These are phyloP conservation scores for Acrobasis repandana DNA, from an alignment of 2,888 invertebrate genomes.

Conservation along the genomic window DNA sequence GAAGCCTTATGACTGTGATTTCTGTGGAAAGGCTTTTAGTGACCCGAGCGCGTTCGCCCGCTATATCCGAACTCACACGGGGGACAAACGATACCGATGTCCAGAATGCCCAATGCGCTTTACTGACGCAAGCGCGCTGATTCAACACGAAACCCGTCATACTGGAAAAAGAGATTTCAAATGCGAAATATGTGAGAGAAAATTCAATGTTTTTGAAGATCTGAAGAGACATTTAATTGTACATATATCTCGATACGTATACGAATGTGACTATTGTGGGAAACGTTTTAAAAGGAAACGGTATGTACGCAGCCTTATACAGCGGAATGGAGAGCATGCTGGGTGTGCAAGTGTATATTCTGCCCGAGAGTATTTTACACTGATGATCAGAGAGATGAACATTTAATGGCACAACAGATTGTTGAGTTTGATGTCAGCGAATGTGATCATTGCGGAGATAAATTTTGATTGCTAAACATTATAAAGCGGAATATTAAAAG, in stretches of 20 bases:
- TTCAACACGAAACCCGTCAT: slow-evolving; percentile 38
- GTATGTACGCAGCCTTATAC: neutral
- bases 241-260: neutral
- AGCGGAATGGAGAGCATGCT: neutral
- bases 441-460: slow-evolving; percentile 2
- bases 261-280: slow-evolving; percentile 1
- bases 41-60: slow-evolving; percentile 40
- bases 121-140: slow-evolving; percentile 39
- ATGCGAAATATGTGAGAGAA: slow-evolving; percentile 37
- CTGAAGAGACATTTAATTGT: neutral
- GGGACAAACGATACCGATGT: slow-evolving; percentile 42
- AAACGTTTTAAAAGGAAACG: slow-evolving; percentile 1
- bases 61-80: slow-evolving; percentile 45
- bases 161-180: slow-evolving; percentile 22
- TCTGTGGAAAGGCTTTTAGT: slow-evolving; percentile 41
- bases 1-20: slow-evolving; percentile 39
- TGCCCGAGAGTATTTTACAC: neutral
- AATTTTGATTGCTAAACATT: slow-evolving; percentile 6
- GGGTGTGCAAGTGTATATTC: neutral
- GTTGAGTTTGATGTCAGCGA: neutral
- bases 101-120: slow-evolving; percentile 39
- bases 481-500: neutral
- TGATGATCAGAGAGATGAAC: neutral
- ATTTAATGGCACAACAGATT: neutral
- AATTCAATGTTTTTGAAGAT: slow-evolving; percentile 27